Conservation (phyloP, 2,797 vertebrate genomes). For the Coendou prehensilis region DNA sequence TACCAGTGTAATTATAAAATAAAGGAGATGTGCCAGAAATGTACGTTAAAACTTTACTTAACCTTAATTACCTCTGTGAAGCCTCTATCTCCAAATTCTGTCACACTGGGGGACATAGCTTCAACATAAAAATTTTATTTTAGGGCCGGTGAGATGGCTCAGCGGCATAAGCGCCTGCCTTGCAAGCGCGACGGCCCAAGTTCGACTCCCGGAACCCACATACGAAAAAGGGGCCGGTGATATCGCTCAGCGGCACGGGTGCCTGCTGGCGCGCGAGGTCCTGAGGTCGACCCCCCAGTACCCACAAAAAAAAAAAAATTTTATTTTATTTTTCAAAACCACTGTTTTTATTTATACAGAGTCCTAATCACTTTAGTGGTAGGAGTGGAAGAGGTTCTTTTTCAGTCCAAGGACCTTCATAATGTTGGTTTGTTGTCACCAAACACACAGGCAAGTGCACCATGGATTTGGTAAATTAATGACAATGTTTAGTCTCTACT, state of each 20-base stretch:
- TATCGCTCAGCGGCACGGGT: too few species aligned
- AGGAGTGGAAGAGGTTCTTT: conserved; percentile 86
- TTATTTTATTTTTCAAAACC: conserved; percentile 88
- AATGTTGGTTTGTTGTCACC: conserved; percentile 82
- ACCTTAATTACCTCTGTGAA: background rate
- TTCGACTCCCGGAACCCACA: too few species aligned
- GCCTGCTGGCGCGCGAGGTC: too few species aligned
- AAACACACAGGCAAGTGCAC: conserved; percentile 81
- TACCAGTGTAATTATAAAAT: background rate
- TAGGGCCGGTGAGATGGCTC: too few species aligned
- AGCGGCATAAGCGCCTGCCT: too few species aligned
- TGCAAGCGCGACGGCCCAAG: too few species aligned
- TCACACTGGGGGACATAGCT: background rate
- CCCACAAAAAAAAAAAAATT: too few species aligned
- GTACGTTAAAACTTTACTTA: background rate
- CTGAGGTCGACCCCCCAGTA: too few species aligned
- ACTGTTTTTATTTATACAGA: conserved; percentile 90
- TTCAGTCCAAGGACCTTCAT: conserved; percentile 87
- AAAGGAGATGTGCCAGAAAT: background rate
- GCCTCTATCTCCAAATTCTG: background rate
- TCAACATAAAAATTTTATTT: background rate
- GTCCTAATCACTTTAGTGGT: conserved; percentile 91
- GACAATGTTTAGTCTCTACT: conserved; percentile 92
- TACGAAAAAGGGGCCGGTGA: too few species aligned
- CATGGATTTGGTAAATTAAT: conserved; percentile 79